A percentile compares a stretch with the other conserved stretches of the same genome.
Conservation (phyloP, 1,140 invertebrate species). For the Copidosoma floridanum region DNA sequence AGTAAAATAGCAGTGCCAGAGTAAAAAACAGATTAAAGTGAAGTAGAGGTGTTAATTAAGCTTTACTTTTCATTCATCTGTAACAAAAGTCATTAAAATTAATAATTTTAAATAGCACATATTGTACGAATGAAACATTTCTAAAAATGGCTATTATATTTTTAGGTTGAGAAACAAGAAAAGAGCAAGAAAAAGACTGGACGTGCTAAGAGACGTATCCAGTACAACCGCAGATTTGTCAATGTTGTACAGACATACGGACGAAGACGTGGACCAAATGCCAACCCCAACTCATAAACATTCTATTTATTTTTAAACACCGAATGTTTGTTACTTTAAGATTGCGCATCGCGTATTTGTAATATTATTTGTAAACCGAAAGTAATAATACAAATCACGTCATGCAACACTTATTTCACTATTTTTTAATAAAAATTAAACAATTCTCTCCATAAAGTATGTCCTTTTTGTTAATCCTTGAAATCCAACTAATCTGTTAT, state of each 20-base stretch:
- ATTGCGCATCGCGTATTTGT: conserved; percentile 34
- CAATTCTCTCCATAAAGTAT: no score
- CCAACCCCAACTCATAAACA: conserved; percentile 69
- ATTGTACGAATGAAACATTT: conserved; percentile 6
- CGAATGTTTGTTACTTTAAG: no score
- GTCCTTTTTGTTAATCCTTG: no score
- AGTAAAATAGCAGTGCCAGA: conserved; percentile 38
- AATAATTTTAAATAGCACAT: conserved; percentile 9
- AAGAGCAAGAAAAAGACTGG: conserved; percentile 99
- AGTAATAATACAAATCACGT: conserved; percentile 30
- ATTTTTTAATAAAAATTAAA: no score
- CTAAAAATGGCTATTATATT: conserved; percentile 29
- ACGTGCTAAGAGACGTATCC: conserved; percentile 95
- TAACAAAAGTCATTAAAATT: conserved; percentile 23
- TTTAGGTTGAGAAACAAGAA: conserved; percentile 92
- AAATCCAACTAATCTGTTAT: no score
- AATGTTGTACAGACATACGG: conserved; percentile 95
- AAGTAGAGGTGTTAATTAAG: conserved; percentile 27
- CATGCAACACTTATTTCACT: neutral
- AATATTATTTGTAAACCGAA: conserved; percentile 30
- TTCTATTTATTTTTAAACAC: conserved; percentile 23
- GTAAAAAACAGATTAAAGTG: conserved; percentile 38
- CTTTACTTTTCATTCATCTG: conserved; percentile 40
- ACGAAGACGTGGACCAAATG: conserved; percentile 95
- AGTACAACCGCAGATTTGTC: conserved; percentile 98